Percentiles rank a stretch among this genome's conserved stretches.
These are phyloP conservation scores for Cepphus grylle DNA, from an alignment of 2,113 vertebrate genomes.

Conservation along the genomic window DNA sequence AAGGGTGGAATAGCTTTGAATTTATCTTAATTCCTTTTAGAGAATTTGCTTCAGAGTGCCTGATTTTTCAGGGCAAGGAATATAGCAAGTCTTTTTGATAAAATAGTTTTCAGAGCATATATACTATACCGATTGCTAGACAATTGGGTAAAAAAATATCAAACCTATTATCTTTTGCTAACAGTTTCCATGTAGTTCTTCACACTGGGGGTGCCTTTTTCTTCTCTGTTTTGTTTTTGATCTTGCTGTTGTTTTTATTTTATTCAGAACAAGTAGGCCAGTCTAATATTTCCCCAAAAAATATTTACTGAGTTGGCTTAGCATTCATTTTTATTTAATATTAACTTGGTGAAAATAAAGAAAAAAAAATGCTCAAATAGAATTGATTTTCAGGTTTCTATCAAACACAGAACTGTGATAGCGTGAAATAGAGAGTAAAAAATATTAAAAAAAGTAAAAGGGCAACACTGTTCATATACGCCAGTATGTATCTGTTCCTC, in stretches of 20 bases:
- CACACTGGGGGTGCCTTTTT: background rate
- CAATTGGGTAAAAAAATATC: background rate
- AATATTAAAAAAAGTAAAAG: background rate
- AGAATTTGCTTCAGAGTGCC: background rate
- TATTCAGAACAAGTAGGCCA: background rate
- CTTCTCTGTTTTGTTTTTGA: background rate
- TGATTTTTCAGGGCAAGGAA: background rate
- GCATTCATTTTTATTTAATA: background rate
- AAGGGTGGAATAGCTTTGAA: background rate
- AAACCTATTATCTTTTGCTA: background rate
- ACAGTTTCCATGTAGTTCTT: background rate
- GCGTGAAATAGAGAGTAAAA: background rate
- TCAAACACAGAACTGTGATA: background rate
- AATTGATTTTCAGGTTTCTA: constrained; percentile 4
- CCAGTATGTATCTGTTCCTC: background rate
- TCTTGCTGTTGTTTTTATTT: background rate
- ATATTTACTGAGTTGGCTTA: background rate
- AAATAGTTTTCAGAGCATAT: background rate
- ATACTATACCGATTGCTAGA: background rate
- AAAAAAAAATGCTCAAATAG: background rate
- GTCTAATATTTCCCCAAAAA: background rate
- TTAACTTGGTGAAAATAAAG: background rate
- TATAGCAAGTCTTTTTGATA: background rate
- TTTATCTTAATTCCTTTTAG: background rate
- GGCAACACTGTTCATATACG: background rate